These are phyloP conservation scores for Novumbra hubbsi DNA, from an alignment of 2,797 vertebrate genomes.

Conservation along the genomic window DNA sequence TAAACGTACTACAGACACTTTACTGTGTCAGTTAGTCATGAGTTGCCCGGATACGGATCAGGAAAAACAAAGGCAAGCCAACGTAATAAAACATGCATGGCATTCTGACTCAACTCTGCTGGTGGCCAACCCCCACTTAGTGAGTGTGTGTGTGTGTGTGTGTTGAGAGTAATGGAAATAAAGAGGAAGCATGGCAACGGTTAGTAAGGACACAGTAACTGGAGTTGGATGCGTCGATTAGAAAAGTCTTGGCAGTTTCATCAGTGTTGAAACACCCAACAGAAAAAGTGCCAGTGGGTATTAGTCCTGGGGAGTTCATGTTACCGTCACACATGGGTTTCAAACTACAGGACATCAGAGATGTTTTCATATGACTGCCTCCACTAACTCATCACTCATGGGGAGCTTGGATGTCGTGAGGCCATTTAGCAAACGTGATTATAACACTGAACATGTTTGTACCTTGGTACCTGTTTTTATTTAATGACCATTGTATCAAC, in stretches of 20 bases:
- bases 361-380: constrained; percentile 38
- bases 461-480: not conserved
- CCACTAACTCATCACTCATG: constrained; percentile 34
- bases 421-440: not conserved
- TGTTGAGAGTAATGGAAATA: constrained; percentile 9
- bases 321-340: not conserved
- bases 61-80: constrained; percentile 60
- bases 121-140: constrained; percentile 34
- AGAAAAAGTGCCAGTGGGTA: constrained; percentile 15
- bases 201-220: constrained; percentile 58
- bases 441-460: not conserved
- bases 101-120: constrained; percentile 36
- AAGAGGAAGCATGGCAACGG: constrained; percentile 40
- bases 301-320: not conserved
- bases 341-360: constrained; percentile 11
- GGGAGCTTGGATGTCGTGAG: no score
- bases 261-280: constrained; percentile 43
- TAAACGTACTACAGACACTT: constrained; percentile 30
- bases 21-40: constrained; percentile 29
- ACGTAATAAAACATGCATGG: constrained; percentile 66
- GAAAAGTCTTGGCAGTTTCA: constrained; percentile 21
- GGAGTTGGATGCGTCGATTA: constrained; percentile 29
- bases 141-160: constrained; percentile 35
- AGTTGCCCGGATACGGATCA: constrained; percentile 62
- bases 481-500: not conserved